These are phyloP conservation scores for Trichacis sp. DNA, from an alignment of 2,888 invertebrate genomes.

Conservation along the genomic window DNA sequence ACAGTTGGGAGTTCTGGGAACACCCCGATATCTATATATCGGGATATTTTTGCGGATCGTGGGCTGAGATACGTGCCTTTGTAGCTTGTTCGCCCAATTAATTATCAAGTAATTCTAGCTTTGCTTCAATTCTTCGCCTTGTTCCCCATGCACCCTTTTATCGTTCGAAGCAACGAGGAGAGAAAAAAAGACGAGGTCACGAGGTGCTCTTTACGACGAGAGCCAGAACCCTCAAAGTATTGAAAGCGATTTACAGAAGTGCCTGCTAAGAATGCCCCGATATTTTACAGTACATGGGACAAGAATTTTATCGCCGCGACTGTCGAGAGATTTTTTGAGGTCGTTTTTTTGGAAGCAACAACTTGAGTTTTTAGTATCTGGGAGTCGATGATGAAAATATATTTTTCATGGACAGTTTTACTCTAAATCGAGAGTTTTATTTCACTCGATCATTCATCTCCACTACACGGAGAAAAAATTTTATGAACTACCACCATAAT, in stretches of 20 bases:
- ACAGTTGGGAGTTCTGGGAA: neutral
- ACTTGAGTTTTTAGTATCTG: too few relatives aligned
- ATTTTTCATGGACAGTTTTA: too few relatives aligned
- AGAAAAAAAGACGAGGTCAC: neutral
- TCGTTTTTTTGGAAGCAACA: too few relatives aligned
- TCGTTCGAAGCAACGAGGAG: neutral
- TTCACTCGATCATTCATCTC: too few relatives aligned
- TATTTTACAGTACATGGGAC: neutral
- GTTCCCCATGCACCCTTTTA: neutral
- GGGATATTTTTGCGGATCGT: neutral
- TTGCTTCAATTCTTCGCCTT: conserved; percentile 3
- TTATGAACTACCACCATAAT: too few relatives aligned
- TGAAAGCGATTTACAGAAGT: conserved; percentile 47
- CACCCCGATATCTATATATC: conserved; percentile 4
- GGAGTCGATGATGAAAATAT: too few relatives aligned
- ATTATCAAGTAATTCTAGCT: conserved; percentile 15
- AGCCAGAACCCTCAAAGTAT: conserved; percentile 35
- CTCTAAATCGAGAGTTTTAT: too few relatives aligned
- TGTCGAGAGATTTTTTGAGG: too few relatives aligned
- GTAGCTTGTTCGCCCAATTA: conserved; percentile 25
- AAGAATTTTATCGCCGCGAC: neutral
- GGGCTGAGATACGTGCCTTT: conserved; percentile 25
- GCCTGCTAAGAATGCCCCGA: conserved; percentile 25
- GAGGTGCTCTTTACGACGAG: conserved; percentile 14
- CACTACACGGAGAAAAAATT: too few relatives aligned